A percentile compares a stretch with the other conserved stretches of the same genome.
Conservation (phyloP, 2,797 vertebrate genomes). For the Heliangelus exortis region DNA sequence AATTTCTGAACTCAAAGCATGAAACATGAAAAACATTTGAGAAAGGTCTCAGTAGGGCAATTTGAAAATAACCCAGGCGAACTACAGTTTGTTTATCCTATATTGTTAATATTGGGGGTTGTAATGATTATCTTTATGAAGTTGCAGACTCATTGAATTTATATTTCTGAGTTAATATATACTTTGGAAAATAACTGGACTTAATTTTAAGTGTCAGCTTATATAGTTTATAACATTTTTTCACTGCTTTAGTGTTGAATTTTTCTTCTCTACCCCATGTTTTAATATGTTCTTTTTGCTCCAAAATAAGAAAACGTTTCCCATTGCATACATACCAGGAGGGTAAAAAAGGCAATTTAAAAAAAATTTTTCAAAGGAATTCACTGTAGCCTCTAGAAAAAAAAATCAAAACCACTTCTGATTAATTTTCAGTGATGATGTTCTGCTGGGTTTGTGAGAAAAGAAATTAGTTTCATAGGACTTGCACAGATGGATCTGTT, state of each 20-base stretch:
- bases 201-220: not conserved
- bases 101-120: not conserved
- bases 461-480: not conserved
- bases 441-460: not conserved
- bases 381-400: not conserved
- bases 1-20: not conserved
- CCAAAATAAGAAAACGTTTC: not conserved
- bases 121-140: not conserved
- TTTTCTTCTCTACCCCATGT: not conserved
- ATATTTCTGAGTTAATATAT: not conserved
- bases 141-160: not conserved
- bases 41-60: not conserved
- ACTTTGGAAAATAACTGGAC: not conserved
- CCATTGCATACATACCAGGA: not conserved
- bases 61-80: not conserved
- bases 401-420: not conserved
- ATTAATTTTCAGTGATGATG: not conserved
- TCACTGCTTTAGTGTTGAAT: not conserved
- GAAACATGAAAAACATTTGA: not conserved
- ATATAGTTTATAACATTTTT: not conserved
- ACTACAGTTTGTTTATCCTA: not conserved
- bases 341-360: not conserved
- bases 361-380: not conserved
- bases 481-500: not conserved
- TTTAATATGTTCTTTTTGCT: not conserved